Percentiles rank a stretch among this genome's conserved stretches.
phyloP scores from a whole-genome alignment of 2,113 vertebrate species.

The Xenopus tropicalis region UCB_Xtro_10.0 CM004445.2:141091001-141091500 shows the following conservation, averaged over 20 bases:
- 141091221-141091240: conserved; percentile 42
- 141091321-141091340: not conserved
- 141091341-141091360: not conserved
- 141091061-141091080: no score
- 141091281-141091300: conserved; percentile 86
- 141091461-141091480: no score
- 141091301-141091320: not conserved
- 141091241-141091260: conserved; percentile 48
- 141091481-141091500: no score
- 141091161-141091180: conserved; percentile 68
- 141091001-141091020: no score
- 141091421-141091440: no score
- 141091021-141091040: no score
- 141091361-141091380: no score
- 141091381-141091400: no score
- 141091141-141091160: conserved; percentile 81
- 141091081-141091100: no score
- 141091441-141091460: no score
- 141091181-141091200: conserved; percentile 61
- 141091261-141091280: conserved; percentile 84
- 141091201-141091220: conserved; percentile 60
- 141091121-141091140: conserved; percentile 84
- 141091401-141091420: no score
- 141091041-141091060: no score
- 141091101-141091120: conserved; percentile 42